These are phyloP conservation scores for Diachrysia chrysitis DNA, from an alignment of 2,888 invertebrate genomes.

Conservation along the genomic window DNA sequence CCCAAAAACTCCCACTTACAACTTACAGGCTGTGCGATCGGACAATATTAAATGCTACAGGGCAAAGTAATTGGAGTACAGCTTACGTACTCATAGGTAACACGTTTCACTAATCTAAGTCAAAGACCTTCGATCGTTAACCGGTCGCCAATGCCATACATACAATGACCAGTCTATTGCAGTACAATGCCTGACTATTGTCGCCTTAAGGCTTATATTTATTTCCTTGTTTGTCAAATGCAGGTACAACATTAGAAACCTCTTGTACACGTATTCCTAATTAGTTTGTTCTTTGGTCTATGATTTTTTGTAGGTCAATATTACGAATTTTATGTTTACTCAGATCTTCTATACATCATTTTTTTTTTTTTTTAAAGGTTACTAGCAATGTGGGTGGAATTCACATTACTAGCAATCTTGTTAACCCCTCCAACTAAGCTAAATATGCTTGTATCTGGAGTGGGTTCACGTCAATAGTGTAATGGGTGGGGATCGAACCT, in stretches of 20 bases:
- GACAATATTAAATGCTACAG: slow-evolving; percentile 8
- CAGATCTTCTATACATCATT: neutral
- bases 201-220: slow-evolving; percentile 50
- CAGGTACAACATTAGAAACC: slow-evolving; percentile 25
- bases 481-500: too few species aligned
- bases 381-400: too few species aligned
- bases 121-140: slow-evolving; percentile 74
- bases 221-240: slow-evolving; percentile 55
- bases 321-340: neutral
- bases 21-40: neutral
- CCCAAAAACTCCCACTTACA: neutral
- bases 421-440: too few species aligned
- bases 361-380: too few species aligned
- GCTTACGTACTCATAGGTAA: slow-evolving; percentile 37
- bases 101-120: slow-evolving; percentile 63
- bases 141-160: slow-evolving; percentile 75
- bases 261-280: slow-evolving; percentile 13
- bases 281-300: slow-evolving; percentile 3
- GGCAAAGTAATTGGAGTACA: slow-evolving; percentile 51
- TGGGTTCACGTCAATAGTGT: too few species aligned
- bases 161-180: slow-evolving; percentile 73
- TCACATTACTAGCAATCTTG: too few species aligned
- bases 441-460: too few species aligned
- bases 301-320: neutral
- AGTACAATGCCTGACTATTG: slow-evolving; percentile 62